A percentile compares a stretch with the other conserved stretches of the same genome.
These are phyloP conservation scores for Fissipunctia ypsillon DNA, from an alignment of 2,888 invertebrate species.

Conservation along the genomic window DNA sequence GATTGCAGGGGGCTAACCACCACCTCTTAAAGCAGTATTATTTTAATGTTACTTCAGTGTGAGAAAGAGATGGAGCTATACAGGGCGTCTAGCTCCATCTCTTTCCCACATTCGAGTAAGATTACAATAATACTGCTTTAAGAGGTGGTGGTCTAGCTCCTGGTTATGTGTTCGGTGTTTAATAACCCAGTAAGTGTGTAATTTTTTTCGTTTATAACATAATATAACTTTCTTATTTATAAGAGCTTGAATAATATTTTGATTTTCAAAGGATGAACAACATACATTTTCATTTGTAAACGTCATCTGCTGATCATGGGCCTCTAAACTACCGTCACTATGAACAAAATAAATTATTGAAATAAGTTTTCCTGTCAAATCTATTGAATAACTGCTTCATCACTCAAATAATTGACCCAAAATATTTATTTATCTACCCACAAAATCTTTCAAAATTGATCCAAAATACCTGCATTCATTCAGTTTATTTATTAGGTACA, in stretches of 20 bases:
- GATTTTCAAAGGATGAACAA: background rate
- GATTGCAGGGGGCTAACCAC: no score
- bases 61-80: no score
- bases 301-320: no score
- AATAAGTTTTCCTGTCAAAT: background rate
- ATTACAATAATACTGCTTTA: no score
- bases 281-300: background rate
- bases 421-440: background rate
- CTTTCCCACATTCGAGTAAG: no score
- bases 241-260: background rate
- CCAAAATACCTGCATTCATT: background rate
- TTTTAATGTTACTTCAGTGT: no score
- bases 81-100: no score
- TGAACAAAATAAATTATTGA: background rate
- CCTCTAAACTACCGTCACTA: background rate
- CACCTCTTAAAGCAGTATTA: no score
- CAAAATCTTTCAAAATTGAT: background rate
- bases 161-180: background rate
- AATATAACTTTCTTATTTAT: no score
- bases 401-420: background rate
- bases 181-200: background rate
- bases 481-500: constrained; percentile 1
- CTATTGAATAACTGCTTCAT: background rate
- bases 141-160: no score
- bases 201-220: no score